Evolutionary conservation across 2,113 vertebrate genomes (phyloP), one percentile per base, ranked within the genome.

Genomic region (Ptyas mucosa): DNA sequence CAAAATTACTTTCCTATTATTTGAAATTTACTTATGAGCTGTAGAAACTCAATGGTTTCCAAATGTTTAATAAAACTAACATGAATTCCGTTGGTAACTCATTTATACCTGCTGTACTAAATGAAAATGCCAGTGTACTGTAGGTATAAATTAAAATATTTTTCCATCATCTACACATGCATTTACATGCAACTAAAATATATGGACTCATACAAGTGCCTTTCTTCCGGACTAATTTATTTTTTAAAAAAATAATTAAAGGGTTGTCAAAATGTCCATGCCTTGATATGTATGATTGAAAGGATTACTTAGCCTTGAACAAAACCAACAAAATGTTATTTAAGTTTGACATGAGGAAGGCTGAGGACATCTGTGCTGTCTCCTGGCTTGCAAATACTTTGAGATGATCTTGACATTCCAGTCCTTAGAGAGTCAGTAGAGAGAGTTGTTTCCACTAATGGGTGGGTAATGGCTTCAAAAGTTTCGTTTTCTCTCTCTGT

Each of bases 331-430:
- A 54, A 90, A 95, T 92, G 94, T 96, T 98, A 99, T 98, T 99
- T 99, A 97, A 99, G 98, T 96, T 98, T 98, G 93, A 99, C 98
- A 0, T 98, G 99, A 85, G 98, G 98, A 98, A 98, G 97, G 97
- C 97, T 98, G 96, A 98, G 98, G 96, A 98, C 97, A 96, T 99
- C 98, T 88, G 97, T 96, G 97, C 98, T 97, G 88, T 98, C 98
- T 95, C 97, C 97, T 29, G 98, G 94, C 93, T 98, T 97, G 95
- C 95, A 98, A 94, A 98, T 87, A 95, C 93, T 96, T 97, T 98
- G 98, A 98, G 98, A 98, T 95, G 98, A 98, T 96, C 96, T 98
- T 91, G 94, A 98, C 96, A 97, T 97, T 96, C 97, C 98, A 97
- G 98, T 98, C 98, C 98, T 98, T 96, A 98, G 97, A 96, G 98